Evolutionary conservation across 2,888 invertebrate genomes (phyloP), one percentile per base, ranked within the genome.

Genomic region (Eristalis tenax): DNA sequence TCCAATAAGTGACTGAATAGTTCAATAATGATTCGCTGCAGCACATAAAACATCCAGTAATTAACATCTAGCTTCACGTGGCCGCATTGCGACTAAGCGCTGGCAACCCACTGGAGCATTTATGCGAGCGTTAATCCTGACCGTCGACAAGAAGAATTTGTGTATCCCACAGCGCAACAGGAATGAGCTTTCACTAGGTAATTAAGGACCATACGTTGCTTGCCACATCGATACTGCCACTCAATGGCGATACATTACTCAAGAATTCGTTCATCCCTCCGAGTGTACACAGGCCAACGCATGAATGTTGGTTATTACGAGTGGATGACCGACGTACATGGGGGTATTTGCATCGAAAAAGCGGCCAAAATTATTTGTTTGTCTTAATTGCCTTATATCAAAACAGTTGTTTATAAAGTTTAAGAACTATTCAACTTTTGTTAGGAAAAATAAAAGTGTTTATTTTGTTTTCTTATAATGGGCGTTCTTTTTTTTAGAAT

Each of bases 131-230:
- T 81, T 77, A 82, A 86, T 86, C 82, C 77, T 82, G 82, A 86
- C 85, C 85, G 64, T 26, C 77, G 85, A 82, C 74, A 82, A 63
- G 50, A 74, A 40, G 82, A 63, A 78, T 82, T 73, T 82, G 65
- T 56, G 81, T 86, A 86, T 86, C 85, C 85, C 68, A 86, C 85
- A 64, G 85, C 77, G 85, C 43, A 82, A 86, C 85, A 86, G 77
- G 77, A 86, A 86, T 86, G 85, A 77, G 85, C 85, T 86, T 82
- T 86, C 82, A 86, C 85, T 86, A 59, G 43, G 82, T 66, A 86
- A 86, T 86, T 86, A 86, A 82, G 70, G 26, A 63, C 66, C 68
- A 56, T 56, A 80, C 18, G 61, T 83, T 59, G 71, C 61, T n/a
- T 66, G 63, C 63, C 68, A 69, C 66, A 57, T 35, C 66, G 38